Base-by-base conservation (phyloP, 2,888 invertebrate species). In the Malacosoma neustria region DNA sequence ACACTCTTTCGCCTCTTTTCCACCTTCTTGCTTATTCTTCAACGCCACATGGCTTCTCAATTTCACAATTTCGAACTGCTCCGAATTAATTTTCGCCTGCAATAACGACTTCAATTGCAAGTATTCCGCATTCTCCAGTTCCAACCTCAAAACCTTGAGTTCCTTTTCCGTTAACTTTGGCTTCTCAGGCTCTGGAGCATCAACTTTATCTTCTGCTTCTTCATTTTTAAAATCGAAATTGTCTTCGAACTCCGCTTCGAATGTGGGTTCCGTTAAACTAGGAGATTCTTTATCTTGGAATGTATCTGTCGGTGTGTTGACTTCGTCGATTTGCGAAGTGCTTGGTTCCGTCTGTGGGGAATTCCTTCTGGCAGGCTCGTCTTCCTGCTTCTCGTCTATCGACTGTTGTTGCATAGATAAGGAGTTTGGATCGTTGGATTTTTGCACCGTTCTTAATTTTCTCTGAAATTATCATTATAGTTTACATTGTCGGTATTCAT, bases 21-120 rank as follows among this genome's bases (percentile, higher is more conserved):
- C 38, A 0, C 66, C 66, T 48, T 85, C 82, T 40, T 81, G 84
- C 42, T 87, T 87, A 46, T 72, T 82, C 41, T 87, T 87, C 39
- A 87, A 62, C 3, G 86, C 74, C 11, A 87, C 76, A 42, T 88
- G 76, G 53, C 88, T 87, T 41, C 88, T 87, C 11, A 92, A 72
- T 45, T 88, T 89, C 13, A 90, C 88, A 9, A 93, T 90, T 77
- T 94, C 93, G 30, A 89, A 89, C 51, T 89, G 90, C 71, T 94
- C 94, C 0, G 89, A 88, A 57, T 90, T 89, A 37, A 94, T 92
- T 58, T 91, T 89, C 1, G 89, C 88, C 59, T 90, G 89, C 7
- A 94, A 69, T 33, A 90, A 82, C 1, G 90, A 89, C 47, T 93
- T 92, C 54, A 94, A 82, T 45, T 89, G 89, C 14, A 92, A 65